Conservation (phyloP, 2,888 invertebrate species). For the Saturnia japonica region DNA sequence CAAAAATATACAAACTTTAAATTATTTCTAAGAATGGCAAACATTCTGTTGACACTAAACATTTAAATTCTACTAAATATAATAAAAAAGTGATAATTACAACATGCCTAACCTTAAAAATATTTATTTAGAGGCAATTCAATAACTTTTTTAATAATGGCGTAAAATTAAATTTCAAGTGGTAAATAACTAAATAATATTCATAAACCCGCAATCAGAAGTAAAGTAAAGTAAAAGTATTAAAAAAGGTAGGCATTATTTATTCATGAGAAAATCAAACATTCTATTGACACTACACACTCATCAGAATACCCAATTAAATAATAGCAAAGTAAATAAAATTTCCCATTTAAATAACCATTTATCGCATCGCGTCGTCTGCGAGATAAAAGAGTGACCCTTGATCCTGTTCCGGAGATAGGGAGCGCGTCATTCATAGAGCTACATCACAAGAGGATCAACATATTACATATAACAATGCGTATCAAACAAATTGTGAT, state of each 20-base stretch:
- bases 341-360: neutral
- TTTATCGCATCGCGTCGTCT: slow-evolving; percentile 1
- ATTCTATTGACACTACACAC: neutral
- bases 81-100: no score
- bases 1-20: neutral
- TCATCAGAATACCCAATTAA: slow-evolving; percentile 2
- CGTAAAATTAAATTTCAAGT: no score
- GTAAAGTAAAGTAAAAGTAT: no score
- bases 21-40: neutral
- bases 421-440: neutral
- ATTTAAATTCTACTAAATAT: neutral
- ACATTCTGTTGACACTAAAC: neutral
- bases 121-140: no score
- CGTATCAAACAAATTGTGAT: neutral
- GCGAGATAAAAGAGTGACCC: neutral
- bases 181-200: no score
- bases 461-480: neutral
- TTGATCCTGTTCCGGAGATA: neutral
- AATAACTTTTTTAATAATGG: no score
- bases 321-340: neutral
- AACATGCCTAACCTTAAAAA: no score
- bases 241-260: no score
- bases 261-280: neutral
- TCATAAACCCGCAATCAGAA: no score
- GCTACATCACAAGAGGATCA: neutral